phyloP scores from a whole-genome alignment of 1,140 invertebrate genomes.

The Hypothenemus hampei region DNA sequence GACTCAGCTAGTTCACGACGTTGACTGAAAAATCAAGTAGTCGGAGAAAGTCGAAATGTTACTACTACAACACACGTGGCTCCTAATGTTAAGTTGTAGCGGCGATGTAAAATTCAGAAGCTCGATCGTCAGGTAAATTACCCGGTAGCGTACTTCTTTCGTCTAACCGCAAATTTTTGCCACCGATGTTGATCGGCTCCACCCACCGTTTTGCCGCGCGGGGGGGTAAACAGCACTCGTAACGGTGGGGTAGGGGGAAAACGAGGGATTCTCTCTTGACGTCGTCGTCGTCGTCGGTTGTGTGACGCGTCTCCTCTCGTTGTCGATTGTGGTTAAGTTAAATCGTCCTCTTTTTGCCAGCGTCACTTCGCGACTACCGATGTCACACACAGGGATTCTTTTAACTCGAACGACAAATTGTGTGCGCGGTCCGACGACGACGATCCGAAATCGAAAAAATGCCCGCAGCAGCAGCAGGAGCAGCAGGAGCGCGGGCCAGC shows the following conservation, averaged over 20 bases:
- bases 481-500: too few relatives aligned
- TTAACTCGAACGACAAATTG: constrained; percentile 47
- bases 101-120: constrained; percentile 30
- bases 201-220: constrained; percentile 34
- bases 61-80: constrained; percentile 26
- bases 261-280: constrained; percentile 25
- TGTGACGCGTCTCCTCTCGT: constrained; percentile 13
- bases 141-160: constrained; percentile 41
- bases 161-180: constrained; percentile 54
- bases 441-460: constrained; percentile 20
- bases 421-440: constrained; percentile 37
- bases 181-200: constrained; percentile 47
- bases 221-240: constrained; percentile 44
- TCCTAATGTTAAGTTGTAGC: constrained; percentile 18
- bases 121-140: constrained; percentile 43
- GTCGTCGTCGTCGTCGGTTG: constrained; percentile 1
- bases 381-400: constrained; percentile 48
- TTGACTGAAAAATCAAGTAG: neutral
- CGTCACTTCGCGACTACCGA: constrained; percentile 45
- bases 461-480: too few relatives aligned
- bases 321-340: constrained; percentile 32
- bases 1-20: neutral
- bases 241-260: constrained; percentile 25
- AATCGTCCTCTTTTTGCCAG: constrained; percentile 45
- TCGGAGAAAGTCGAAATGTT: neutral